Base-by-base conservation (phyloP, 53 echinoderm and acorn worm species). In the Patiria pectinifera region DNA sequence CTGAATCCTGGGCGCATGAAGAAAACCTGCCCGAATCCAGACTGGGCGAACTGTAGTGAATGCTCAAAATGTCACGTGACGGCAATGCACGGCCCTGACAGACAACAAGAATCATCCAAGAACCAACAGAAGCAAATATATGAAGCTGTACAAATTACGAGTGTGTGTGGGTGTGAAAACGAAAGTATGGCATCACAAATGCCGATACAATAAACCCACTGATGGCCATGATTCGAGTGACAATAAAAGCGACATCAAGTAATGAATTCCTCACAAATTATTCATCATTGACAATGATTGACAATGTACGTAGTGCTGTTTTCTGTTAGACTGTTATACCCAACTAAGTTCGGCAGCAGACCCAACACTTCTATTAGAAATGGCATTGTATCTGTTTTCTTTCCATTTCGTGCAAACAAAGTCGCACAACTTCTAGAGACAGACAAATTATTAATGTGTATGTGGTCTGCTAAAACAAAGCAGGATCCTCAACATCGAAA, bases 1-100 rank as follows among this genome's bases (percentile, higher is more conserved):
- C 25, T 94, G 59, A 94, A 94, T 80, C 86, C 86, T 47, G 91
- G 86, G 35, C 94, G 79, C 62, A 76, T 85, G 78, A 94, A 85
- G 59, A 61, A 48, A 80, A 14, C 80, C 4, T 92, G 84, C 47
- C 74, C 72, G 3, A 75, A 84, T 53, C 58, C 92, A 44, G 61
- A 92, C 6, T 82, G 66, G 48, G 24, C 77, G 26, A 87, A 80
- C 11, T 94, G 94, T 43, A 62, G 59, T 4, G 72, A 85, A 85
- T 91, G 94, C 63, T 13, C 18, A 5, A 85, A 43, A 49, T 24
- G 44, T n/a, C 94, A 94, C 63, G 80, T 60, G 2, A 94, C 94
- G 2, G 44, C 78, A 2, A 62, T 91, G 48, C 91, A 83, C 66
- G 72, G 83, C 81, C 91, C 83, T 16, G 63, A 69, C 46, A 49